phyloP scores from a whole-genome alignment of 2,888 invertebrate genomes.

The Melieria crassipennis region DNA sequence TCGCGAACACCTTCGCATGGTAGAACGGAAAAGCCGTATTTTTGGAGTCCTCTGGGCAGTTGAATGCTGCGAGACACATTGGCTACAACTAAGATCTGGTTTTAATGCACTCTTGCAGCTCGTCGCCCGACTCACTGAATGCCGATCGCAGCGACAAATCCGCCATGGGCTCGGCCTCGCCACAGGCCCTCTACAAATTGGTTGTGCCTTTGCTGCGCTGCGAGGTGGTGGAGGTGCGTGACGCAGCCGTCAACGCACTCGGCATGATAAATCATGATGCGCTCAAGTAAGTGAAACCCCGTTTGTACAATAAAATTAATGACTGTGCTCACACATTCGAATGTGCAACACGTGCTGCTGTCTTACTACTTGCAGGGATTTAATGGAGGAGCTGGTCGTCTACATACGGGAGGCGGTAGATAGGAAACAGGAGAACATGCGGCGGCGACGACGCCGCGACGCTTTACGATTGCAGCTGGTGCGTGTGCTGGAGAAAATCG shows the following conservation, averaged over 20 bases:
- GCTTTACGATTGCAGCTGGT: slow-evolving; percentile 91
- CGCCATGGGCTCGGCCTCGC: slow-evolving; percentile 75
- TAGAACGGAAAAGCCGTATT: too few relatives aligned
- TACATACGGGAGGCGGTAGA: slow-evolving; percentile 96
- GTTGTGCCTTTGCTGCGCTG: slow-evolving; percentile 92
- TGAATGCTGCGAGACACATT: too few relatives aligned
- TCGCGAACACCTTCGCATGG: too few relatives aligned
- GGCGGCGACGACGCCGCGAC: slow-evolving; percentile 89
- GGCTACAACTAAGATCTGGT: too few relatives aligned
- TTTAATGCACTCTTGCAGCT: slow-evolving; percentile 68
- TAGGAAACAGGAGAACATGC: slow-evolving; percentile 96
- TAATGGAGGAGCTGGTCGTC: slow-evolving; percentile 93
- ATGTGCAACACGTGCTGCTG: background rate
- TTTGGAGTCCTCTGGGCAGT: too few relatives aligned
- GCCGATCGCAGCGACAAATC: slow-evolving; percentile 85
- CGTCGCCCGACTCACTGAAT: slow-evolving; percentile 89
- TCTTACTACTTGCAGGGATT: slow-evolving; percentile 73
- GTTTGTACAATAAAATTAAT: too few relatives aligned
- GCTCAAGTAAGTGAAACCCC: slow-evolving; percentile 77
- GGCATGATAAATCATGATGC: slow-evolving; percentile 96
- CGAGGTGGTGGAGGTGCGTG: slow-evolving; percentile 92
- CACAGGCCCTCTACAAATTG: slow-evolving; percentile 89
- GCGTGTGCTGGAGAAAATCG: slow-evolving; percentile 89
- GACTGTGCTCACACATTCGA: too few relatives aligned
- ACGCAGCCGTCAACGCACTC: slow-evolving; percentile 92